phyloP scores from a whole-genome alignment of 2,888 invertebrate species.

The Platypus cylindrus region DNA sequence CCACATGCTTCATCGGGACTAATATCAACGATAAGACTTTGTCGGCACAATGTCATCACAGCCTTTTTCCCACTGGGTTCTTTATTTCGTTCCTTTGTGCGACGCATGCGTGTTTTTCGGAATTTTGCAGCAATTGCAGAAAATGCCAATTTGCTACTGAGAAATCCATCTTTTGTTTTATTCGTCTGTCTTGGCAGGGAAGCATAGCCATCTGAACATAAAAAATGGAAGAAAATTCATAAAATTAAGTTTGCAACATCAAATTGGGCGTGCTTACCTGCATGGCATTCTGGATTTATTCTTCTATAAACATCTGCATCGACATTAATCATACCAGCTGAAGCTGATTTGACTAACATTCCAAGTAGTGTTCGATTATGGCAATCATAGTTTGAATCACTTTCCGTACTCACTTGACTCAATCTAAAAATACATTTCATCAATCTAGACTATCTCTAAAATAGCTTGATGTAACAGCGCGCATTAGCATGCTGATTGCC shows the following conservation, averaged over 20 bases:
- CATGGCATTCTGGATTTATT: slow-evolving; percentile 35
- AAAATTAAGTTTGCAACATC: slow-evolving; percentile 3
- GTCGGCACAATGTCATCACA: slow-evolving; percentile 58
- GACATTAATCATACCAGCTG: slow-evolving; percentile 65
- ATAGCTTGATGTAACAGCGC: not conserved
- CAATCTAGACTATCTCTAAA: not conserved
- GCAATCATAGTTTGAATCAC: slow-evolving; percentile 43
- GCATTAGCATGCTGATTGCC: not conserved
- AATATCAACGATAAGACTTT: slow-evolving; percentile 58
- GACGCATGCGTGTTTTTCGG: slow-evolving; percentile 42
- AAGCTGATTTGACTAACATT: slow-evolving; percentile 55
- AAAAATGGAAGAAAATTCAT: slow-evolving; percentile 1
- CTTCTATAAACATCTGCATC: slow-evolving; percentile 48
- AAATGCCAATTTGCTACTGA: slow-evolving; percentile 36
- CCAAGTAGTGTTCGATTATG: slow-evolving; percentile 32
- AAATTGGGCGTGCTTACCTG: too few species aligned
- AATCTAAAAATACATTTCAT: slow-evolving; percentile 20
- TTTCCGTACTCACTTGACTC: slow-evolving; percentile 52
- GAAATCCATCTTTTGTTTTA: slow-evolving; percentile 28
- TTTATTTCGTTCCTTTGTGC: slow-evolving; percentile 28
- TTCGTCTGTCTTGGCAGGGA: slow-evolving; percentile 37
- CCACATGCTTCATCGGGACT: slow-evolving; percentile 6
- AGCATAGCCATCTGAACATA: slow-evolving; percentile 33
- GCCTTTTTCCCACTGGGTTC: slow-evolving; percentile 33
- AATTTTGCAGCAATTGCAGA: slow-evolving; percentile 48